phyloP scores from a whole-genome alignment of 2,888 invertebrate genomes.

The Dione vanillae region DNA sequence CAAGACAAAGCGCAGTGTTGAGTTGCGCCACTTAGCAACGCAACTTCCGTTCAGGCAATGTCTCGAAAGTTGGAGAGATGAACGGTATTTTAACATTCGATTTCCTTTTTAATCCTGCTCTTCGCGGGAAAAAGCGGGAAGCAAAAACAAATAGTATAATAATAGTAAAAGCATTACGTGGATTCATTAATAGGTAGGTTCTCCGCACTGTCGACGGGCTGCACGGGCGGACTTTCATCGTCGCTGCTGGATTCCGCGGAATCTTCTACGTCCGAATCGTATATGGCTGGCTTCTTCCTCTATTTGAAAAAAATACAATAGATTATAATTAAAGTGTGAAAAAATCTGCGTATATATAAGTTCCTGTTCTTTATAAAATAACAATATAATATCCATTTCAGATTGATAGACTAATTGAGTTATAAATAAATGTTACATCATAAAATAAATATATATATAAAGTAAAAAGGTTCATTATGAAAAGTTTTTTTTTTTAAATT shows the following conservation, averaged over 20 bases:
- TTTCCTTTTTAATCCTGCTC: neutral
- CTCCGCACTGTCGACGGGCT: constrained; percentile 70
- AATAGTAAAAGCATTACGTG: constrained; percentile 52
- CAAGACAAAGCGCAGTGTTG: no score
- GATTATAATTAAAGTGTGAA: neutral
- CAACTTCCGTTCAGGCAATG: no score
- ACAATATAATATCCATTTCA: no score
- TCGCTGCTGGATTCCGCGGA: constrained; percentile 92
- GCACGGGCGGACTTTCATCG: constrained; percentile 84
- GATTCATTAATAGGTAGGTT: constrained; percentile 53
- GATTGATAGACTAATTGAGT: no score
- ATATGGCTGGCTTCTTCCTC: constrained; percentile 84
- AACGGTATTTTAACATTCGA: neutral
- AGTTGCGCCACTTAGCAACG: no score
- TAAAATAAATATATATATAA: no score
- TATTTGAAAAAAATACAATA: constrained; percentile 41
- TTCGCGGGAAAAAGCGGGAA: neutral
- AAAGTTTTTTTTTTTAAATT: no score
- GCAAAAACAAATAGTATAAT: no score
- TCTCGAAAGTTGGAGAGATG: no score
- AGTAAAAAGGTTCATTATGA: neutral
- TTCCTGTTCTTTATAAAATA: no score
- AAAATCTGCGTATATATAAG: neutral
- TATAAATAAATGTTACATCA: no score
- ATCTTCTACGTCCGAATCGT: constrained; percentile 90